Conservation (phyloP, 2,797 vertebrate species). For the Sebastes itinus region DNA sequence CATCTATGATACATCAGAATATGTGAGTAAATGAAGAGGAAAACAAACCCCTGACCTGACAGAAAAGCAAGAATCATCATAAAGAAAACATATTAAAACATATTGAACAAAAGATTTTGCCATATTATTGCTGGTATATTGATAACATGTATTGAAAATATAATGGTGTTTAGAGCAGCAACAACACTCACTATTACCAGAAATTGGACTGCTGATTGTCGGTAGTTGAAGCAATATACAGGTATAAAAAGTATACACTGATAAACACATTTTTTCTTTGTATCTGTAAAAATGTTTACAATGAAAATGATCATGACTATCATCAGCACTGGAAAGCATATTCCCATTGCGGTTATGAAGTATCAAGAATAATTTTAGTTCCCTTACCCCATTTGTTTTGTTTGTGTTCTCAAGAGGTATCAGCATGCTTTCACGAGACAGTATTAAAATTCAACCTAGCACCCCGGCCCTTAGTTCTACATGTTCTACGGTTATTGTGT, state of each 20-base stretch:
- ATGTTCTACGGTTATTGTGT: constrained; percentile 35
- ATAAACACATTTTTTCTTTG: background rate
- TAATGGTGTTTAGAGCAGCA: background rate
- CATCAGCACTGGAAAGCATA: background rate
- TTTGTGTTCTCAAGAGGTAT: background rate
- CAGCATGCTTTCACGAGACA: constrained; percentile 8
- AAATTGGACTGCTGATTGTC: background rate
- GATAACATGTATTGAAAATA: background rate
- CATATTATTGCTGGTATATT: background rate
- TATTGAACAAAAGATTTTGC: background rate
- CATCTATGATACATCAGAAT: background rate
- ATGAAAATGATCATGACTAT: background rate
- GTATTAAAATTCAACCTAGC: constrained; percentile 56
- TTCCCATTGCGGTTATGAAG: background rate
- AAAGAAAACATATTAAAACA: background rate
- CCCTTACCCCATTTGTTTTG: background rate
- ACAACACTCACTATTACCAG: background rate
- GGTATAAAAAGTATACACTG: background rate
- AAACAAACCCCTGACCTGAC: background rate
- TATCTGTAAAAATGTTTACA: background rate
- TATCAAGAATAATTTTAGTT: background rate
- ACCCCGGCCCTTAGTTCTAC: constrained; percentile 18
- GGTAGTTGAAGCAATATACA: background rate
- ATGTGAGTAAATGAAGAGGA: background rate
- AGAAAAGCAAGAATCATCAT: background rate